Evolutionary conservation across 1,140 invertebrate genomes (phyloP).

Genomic region (Bathynomus jamesi): DNA sequence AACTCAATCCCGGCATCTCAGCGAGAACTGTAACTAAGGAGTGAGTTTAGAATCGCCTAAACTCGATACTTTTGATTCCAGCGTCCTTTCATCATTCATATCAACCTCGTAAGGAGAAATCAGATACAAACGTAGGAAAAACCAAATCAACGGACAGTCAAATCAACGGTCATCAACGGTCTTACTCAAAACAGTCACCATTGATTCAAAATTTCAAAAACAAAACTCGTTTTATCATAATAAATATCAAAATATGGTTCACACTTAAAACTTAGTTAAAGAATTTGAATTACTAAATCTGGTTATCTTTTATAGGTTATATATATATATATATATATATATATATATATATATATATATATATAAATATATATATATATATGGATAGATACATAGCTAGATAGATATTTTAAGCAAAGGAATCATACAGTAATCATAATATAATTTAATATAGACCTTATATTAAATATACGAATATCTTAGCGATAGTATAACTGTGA

Average conservation of each 20-base stretch:
- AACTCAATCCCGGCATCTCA: slow-evolving; percentile 39
- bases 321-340: not conserved
- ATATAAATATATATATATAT: not conserved
- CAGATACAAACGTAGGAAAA: too few species aligned
- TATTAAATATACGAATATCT: not conserved
- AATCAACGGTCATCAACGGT: too few species aligned
- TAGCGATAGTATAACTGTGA: too few species aligned
- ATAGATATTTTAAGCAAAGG: not conserved
- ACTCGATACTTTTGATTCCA: not conserved
- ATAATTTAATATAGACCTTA: not conserved
- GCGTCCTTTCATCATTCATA: not conserved
- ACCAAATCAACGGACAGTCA: too few species aligned
- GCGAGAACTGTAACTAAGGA: not conserved
- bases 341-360: slow-evolving; percentile 6
- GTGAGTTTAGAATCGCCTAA: not conserved
- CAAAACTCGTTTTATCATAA: not conserved
- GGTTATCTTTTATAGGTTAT: not conserved
- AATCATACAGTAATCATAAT: not conserved
- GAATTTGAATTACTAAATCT: too few species aligned
- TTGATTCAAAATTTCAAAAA: not conserved
- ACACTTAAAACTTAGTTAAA: not conserved
- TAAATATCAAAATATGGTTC: not conserved
- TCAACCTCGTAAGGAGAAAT: too few species aligned
- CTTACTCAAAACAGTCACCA: not conserved
- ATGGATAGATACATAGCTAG: not conserved